Evolutionary conservation across 2,888 invertebrate genomes (phyloP).

Genomic region (Pristionchus maxplancki): DNA sequence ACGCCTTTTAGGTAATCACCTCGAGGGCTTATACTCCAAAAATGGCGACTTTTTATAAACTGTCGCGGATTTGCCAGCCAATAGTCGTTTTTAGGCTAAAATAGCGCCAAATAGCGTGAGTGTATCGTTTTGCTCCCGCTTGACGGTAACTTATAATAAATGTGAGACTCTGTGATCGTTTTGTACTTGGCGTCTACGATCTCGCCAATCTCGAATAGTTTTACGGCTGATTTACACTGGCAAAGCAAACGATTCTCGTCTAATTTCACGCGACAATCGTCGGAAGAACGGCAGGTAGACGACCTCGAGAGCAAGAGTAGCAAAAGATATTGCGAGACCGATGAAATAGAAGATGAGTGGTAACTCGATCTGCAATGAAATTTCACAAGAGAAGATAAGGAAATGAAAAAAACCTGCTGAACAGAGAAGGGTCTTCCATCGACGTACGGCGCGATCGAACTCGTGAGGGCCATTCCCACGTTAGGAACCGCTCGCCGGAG

Average conservation of each 20-base stretch:
- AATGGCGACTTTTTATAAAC: too few relatives aligned
- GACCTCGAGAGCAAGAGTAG: background rate
- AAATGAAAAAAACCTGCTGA: background rate
- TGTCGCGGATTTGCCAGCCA: too few relatives aligned
- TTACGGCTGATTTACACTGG: background rate
- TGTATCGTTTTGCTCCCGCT: too few relatives aligned
- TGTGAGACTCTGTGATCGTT: too few relatives aligned
- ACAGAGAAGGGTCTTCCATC: background rate
- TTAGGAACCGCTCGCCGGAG: background rate
- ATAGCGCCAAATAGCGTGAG: too few relatives aligned
- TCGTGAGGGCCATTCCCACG: background rate
- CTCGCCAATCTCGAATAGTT: too few relatives aligned
- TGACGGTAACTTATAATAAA: too few relatives aligned
- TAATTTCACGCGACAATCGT: background rate
- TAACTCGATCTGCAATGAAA: background rate
- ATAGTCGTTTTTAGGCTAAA: too few relatives aligned
- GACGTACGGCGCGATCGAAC: background rate
- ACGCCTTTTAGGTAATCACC: too few relatives aligned
- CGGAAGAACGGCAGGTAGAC: background rate
- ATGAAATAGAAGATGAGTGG: constrained; percentile 5
- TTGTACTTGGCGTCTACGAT: background rate
- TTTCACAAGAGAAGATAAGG: too few relatives aligned
- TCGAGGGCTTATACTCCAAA: too few relatives aligned
- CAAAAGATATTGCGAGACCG: background rate
- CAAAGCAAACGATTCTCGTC: background rate